Evolutionary conservation across 2,797 vertebrate genomes (phyloP).

Genomic region (Spea hammondii): DNA sequence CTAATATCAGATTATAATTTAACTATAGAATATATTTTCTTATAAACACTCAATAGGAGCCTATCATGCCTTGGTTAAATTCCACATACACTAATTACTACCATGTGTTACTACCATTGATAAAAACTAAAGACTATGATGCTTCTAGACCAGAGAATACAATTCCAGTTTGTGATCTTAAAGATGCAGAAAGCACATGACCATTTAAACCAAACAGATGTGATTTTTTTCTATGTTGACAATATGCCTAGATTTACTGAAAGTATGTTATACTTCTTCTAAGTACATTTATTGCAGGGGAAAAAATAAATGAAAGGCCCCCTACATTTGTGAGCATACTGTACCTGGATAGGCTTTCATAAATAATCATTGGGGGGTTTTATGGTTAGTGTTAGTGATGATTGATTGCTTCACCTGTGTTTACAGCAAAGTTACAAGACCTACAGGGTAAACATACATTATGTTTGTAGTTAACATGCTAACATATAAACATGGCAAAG

Average conservation of each 20-base stretch:
- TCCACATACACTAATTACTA: slow-evolving; percentile 17
- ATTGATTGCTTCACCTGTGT: slow-evolving; percentile 9
- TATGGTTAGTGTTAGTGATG: slow-evolving; percentile 15
- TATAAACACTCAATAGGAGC: slow-evolving; percentile 18
- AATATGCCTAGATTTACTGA: slow-evolving; percentile 17
- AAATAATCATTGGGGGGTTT: slow-evolving; percentile 5
- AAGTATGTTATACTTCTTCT: not conserved
- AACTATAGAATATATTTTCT: slow-evolving; percentile 21
- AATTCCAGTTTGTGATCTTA: slow-evolving; percentile 11
- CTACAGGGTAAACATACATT: not conserved
- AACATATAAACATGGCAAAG: too few species aligned
- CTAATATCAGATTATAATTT: slow-evolving; percentile 30
- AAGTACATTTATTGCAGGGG: slow-evolving; percentile 17
- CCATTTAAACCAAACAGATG: slow-evolving; percentile 39
- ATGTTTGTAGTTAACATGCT: not conserved
- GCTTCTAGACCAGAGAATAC: slow-evolving; percentile 23
- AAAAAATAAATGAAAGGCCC: not conserved
- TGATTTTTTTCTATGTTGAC: slow-evolving; percentile 19
- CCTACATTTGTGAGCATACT: not conserved
- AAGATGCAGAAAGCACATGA: slow-evolving; percentile 31
- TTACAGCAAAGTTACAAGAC: not conserved
- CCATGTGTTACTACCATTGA: slow-evolving; percentile 7
- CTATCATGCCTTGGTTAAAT: slow-evolving; percentile 15
- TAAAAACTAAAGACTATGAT: slow-evolving; percentile 9
- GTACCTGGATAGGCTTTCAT: not conserved